These are phyloP conservation scores for Eristalis intricaria DNA, from an alignment of 2,888 invertebrate species.

Conservation along the genomic window DNA sequence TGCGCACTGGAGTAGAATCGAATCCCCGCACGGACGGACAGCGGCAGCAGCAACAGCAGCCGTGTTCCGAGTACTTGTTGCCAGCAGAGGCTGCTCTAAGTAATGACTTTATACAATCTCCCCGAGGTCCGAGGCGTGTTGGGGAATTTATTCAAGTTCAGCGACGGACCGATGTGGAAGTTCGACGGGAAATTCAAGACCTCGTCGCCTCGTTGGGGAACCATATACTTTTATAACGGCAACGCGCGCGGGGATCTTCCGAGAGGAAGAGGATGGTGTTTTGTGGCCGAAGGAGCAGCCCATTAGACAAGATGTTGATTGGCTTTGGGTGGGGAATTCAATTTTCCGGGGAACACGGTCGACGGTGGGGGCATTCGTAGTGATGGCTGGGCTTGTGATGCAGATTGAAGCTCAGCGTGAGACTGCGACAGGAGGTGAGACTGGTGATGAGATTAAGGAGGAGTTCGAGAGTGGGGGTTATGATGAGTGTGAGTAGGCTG, in stretches of 20 bases:
- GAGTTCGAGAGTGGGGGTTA: no score
- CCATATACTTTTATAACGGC: not conserved
- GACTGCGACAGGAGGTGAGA: no score
- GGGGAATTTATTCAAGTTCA: conserved; percentile 16
- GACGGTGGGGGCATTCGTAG: no score
- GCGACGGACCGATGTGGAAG: not conserved
- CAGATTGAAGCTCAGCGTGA: no score
- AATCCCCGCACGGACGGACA: not conserved
- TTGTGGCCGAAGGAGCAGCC: not conserved
- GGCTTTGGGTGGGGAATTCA: not conserved
- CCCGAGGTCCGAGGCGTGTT: conserved; percentile 25
- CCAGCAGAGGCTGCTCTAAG: conserved; percentile 9
- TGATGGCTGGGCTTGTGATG: no score
- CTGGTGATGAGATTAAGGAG: no score
- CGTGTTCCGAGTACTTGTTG: no score
- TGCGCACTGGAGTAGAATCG: not conserved
- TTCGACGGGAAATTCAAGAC: conserved; percentile 14
- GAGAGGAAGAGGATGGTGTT: not conserved
- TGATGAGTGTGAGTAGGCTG: no score
- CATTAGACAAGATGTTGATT: not conserved
- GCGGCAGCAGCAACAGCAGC: no score
- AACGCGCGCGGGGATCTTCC: not conserved
- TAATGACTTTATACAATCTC: conserved; percentile 32
- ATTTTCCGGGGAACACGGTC: not conserved
- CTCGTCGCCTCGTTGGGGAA: not conserved